phyloP scores from a whole-genome alignment of 2,888 invertebrate species.

The Zaprionus bogoriensis region DNA sequence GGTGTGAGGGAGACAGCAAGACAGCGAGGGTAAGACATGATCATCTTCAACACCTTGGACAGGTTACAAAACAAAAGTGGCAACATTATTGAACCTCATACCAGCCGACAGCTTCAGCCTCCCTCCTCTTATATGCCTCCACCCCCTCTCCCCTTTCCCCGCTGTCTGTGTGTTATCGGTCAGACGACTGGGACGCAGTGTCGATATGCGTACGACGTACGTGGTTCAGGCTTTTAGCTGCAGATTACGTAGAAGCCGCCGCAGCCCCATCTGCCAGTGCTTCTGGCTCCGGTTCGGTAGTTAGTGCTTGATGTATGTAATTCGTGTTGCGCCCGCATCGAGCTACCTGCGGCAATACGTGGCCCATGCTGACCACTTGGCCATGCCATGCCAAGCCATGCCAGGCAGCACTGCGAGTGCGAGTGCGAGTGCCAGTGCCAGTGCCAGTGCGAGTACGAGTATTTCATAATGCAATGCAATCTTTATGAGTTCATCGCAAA shows the following conservation, averaged over 20 bases:
- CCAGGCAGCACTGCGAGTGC: background rate
- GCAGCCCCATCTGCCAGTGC: conserved; percentile 6
- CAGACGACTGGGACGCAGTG: conserved; percentile 27
- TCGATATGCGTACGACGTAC: conserved; percentile 61
- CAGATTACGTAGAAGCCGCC: conserved; percentile 63
- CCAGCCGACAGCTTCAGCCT: background rate
- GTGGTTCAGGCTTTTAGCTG: conserved; percentile 59
- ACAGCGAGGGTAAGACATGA: conserved; percentile 73
- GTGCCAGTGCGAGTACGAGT: conserved; percentile 22
- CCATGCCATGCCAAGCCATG: conserved; percentile 27
- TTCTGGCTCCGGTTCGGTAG: conserved; percentile 60
- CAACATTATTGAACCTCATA: conserved; percentile 78
- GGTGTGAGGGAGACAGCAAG: conserved; percentile 26
- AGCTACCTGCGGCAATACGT: conserved; percentile 66
- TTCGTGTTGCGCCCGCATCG: conserved; percentile 73
- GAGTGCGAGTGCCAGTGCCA: conserved; percentile 6
- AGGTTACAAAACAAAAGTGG: conserved; percentile 82
- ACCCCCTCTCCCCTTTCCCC: background rate
- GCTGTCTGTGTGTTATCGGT: conserved; percentile 51
- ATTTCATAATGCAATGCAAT: conserved; percentile 76
- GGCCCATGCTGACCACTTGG: conserved; percentile 24
- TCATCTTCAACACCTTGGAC: conserved; percentile 83
- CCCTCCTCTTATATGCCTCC: no score
- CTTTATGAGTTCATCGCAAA: conserved; percentile 75
- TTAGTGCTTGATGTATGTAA: conserved; percentile 75